Base-by-base conservation (phyloP, 2,888 invertebrate species). In the Drymonia ruficornis region DNA sequence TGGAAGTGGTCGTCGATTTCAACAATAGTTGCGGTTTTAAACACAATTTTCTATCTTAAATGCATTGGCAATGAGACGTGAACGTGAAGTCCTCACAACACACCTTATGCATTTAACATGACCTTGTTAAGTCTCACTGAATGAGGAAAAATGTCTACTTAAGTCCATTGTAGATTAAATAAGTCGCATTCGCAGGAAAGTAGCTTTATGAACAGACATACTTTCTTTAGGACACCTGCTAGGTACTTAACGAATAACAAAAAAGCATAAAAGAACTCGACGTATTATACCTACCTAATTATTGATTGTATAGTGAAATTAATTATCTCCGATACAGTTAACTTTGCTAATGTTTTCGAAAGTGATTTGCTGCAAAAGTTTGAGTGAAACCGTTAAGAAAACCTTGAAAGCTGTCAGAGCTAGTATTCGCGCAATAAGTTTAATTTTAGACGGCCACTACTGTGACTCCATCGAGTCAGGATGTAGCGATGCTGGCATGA, bases 261-360 rank as follows among this genome's bases (percentile, higher is more conserved):
- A 45, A 45, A 45, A 45, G 15, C 45, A n/a, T 45, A n/a, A 28
- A 45, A 44, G 15, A 43, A 19, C 43, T 16, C 40, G 9, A 40
- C 16, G 40, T 40, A 38, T 31, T 31, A 0, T 6, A 23, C 23
- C 23, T 31, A 8, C 8, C 13, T 36, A 36, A 36, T 8, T 36
- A 36, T 40, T 40, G 18, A 42, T 42, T 18, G 18, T 42, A 13
- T 13, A 43, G 43, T 43, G 43, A 43, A 43, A 43, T 43, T 43
- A 43, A 43, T 43, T 45, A 45, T 45, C 45, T 28, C 8, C 45
- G 15, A 28, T 45, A 28, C 28, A 45, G 28, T 28, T 45, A 45
- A 45, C 45, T 45, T 45, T 18, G 45, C 45, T 28, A 45, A 45
- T 45, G 45, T 45, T 45, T 45, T 45, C 28, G 45, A 45, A 45